These are phyloP conservation scores for Ophiothrix spiculata DNA, from an alignment of 35 echinoderm and acorn worm genomes.

Conservation along the genomic window DNA sequence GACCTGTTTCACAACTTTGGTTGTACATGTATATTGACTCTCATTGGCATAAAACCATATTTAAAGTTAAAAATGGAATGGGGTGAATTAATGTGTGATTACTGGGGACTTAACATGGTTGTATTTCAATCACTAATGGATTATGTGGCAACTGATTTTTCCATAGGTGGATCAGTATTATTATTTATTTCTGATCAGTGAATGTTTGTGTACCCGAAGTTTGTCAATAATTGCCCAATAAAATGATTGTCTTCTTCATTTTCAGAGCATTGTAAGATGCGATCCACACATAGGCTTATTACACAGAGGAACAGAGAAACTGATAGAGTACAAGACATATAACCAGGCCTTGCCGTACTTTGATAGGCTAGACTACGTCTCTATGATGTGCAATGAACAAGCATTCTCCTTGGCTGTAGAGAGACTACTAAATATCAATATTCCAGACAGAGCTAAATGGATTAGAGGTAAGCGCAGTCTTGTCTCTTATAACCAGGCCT, in stretches of 20 bases:
- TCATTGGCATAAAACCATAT: no score
- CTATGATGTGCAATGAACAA: conserved; percentile 99
- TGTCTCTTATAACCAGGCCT: conserved; percentile 83
- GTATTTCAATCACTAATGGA: no score
- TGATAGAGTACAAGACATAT: conserved; percentile 99
- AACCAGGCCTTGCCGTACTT: conserved; percentile 95
- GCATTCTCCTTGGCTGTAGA: conserved; percentile 91
- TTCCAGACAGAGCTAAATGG: conserved; percentile 91
- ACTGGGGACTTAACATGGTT: no score
- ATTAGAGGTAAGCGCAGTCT: conserved; percentile 90
- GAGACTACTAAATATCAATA: conserved; percentile 85
- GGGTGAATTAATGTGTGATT: no score
- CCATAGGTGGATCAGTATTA: no score
- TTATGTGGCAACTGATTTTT: no score
- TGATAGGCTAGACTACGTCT: conserved; percentile 91
- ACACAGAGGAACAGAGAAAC: conserved; percentile 92
- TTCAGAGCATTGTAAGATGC: conserved; percentile 74
- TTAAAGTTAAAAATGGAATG: no score
- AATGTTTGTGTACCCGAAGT: no score
- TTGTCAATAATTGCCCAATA: no score
- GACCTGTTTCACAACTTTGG: no score
- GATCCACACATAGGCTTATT: conserved; percentile 95
- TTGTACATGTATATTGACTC: no score
- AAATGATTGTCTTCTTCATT: background rate
- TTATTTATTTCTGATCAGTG: no score